Evolutionary conservation across 1,140 invertebrate species (phyloP), one percentile per base, ranked within the genome.

Genomic region (Nixonia krombeini): DNA sequence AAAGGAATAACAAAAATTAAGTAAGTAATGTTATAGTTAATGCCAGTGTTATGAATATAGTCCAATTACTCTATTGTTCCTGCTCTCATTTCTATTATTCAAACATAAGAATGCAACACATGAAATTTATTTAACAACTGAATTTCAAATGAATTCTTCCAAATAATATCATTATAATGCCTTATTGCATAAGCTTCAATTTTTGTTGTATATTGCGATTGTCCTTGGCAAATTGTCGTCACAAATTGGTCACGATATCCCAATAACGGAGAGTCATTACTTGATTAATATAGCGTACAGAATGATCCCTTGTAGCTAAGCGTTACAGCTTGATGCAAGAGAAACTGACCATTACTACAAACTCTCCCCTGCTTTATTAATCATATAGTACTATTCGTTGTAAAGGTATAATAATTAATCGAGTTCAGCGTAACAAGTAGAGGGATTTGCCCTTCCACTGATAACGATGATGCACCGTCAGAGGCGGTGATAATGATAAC

Each of bases 391-490:
- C 21, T 6, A 21, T 21, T 21, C 6, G 21, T 64, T 46, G 33
- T 44, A 13, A 44, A 63, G 44, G 37, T 46, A 56, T 40, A 46
- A 47, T 52, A 64, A 64, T 52, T 52, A 57, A 65, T 53, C 33
- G 59, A 63, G 50, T 47, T 50, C 51, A 63, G 44, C 41, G 9
- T 25, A 55, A 28, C 16, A 46, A 52, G 31, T 8, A 13, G 13
- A 42, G 55, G 62, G 47, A 41, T 44, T 47, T 21, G 16, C 42
- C 57, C 53, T 65, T 57, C 62, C 62, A 45, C 41, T 52, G n/a
- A 17, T 21, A 18, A 42, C 15, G 12, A 4, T 45, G 4, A 44
- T n/a, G n/a, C n/a, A n/a, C n/a, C n/a, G n/a, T n/a, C 40, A 17
- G 6, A 5, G 21, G 6, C 6, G 21, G 6, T 3, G 28, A 12